Conservation (phyloP, 1,140 invertebrate genomes). For the Drosophila burlai region DNA sequence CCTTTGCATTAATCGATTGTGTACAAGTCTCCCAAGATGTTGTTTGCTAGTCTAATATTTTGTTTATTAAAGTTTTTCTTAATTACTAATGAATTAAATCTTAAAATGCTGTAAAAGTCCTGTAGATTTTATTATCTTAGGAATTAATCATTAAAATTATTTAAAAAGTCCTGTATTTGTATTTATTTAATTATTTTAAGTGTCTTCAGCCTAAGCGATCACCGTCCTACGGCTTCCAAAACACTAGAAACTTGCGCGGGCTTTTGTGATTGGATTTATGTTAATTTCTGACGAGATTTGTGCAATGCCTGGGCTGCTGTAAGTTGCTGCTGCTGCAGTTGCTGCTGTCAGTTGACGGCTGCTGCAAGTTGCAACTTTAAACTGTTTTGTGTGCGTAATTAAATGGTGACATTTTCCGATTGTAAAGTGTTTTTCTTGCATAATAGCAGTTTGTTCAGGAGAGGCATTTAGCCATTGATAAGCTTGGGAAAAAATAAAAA, state of each 20-base stretch:
- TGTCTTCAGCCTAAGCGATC: slow-evolving; percentile 41
- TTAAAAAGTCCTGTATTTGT: neutral
- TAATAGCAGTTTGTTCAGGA: slow-evolving; percentile 10
- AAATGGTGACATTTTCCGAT: slow-evolving; percentile 81
- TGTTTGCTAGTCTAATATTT: no score
- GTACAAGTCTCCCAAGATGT: no score
- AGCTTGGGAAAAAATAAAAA: neutral
- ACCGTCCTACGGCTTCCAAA: slow-evolving; percentile 70
- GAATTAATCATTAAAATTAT: neutral
- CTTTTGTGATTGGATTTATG: slow-evolving; percentile 82
- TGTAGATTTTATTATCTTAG: no score
- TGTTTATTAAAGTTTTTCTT: slow-evolving; percentile 20
- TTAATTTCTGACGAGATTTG: slow-evolving; percentile 82
- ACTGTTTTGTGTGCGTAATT: slow-evolving; percentile 82
- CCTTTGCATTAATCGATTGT: no score
- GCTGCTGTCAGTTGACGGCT: slow-evolving; percentile 63
- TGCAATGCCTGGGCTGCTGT: slow-evolving; percentile 64
- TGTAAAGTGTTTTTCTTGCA: slow-evolving; percentile 67
- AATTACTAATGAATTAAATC: no score
- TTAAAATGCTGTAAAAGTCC: no score
- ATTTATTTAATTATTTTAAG: neutral
- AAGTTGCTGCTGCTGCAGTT: slow-evolving; percentile 3
- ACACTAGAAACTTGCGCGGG: slow-evolving; percentile 58
- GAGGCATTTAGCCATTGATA: slow-evolving; percentile 19
- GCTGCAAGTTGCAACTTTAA: slow-evolving; percentile 69